Percentiles rank a stretch among this genome's conserved stretches.
phyloP scores from a whole-genome alignment of 2,888 invertebrate species.

The Ectropis crepuscularia region DNA sequence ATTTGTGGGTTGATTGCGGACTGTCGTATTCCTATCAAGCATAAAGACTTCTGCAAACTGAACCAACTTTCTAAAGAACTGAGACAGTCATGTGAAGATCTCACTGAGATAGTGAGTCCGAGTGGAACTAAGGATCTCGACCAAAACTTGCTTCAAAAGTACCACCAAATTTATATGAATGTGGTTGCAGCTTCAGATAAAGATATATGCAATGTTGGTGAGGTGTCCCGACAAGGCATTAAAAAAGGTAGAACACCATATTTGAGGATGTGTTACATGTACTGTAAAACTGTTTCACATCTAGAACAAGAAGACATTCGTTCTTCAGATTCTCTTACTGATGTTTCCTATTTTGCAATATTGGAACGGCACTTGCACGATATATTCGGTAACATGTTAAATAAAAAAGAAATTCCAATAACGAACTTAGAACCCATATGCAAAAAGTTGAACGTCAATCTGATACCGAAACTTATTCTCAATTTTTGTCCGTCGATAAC shows the following conservation, averaged over 20 bases:
- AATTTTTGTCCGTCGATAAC: conserved; percentile 89
- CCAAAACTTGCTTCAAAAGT: conserved; percentile 70
- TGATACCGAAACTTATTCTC: conserved; percentile 89
- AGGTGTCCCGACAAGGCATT: conserved; percentile 66
- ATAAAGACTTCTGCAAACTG: conserved; percentile 79
- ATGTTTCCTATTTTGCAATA: conserved; percentile 79
- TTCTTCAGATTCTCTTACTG: conserved; percentile 52
- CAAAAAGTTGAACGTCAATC: conserved; percentile 88
- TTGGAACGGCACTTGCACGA: conserved; percentile 83
- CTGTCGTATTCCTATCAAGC: conserved; percentile 77
- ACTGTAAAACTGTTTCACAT: conserved; percentile 84
- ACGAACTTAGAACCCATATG: conserved; percentile 88
- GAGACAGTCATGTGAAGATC: conserved; percentile 78
- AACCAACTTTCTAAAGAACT: conserved; percentile 78
- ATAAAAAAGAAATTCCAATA: conserved; percentile 87
- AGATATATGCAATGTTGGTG: conserved; percentile 73
- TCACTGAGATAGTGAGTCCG: conserved; percentile 65
- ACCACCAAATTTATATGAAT: conserved; percentile 80
- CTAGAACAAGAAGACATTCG: conserved; percentile 71
- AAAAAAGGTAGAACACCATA: conserved; percentile 77
- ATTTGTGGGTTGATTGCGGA: conserved; percentile 74
- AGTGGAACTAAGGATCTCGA: conserved; percentile 56
- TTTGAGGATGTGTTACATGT: conserved; percentile 83
- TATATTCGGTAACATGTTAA: conserved; percentile 88
- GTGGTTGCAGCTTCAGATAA: conserved; percentile 78